phyloP scores from a whole-genome alignment of 2,888 invertebrate genomes.

The Galerucella pusilla region DNA sequence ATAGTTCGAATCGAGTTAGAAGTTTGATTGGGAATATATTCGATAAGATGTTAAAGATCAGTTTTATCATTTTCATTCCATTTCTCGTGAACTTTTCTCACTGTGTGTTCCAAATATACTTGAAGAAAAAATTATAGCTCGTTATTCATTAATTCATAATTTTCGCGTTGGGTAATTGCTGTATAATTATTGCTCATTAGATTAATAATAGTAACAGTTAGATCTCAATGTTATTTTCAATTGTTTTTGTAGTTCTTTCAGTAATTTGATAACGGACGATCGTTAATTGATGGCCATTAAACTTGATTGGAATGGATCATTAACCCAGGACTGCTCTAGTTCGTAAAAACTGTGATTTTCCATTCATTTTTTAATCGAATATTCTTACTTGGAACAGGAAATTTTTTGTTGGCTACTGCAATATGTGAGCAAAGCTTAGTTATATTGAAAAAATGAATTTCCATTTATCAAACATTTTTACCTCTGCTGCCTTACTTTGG shows the following conservation, averaged over 20 bases:
- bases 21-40: background rate
- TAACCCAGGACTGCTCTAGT: background rate
- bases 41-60: background rate
- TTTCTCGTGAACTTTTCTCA: background rate
- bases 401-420: background rate
- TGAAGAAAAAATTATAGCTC: too few species aligned
- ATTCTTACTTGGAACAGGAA: background rate
- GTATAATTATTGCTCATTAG: background rate
- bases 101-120: background rate
- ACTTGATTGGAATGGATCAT: background rate
- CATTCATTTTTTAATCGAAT: background rate
- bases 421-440: too few species aligned
- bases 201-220: conserved; percentile 2
- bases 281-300: conserved; percentile 2
- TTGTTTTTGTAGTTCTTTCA: background rate
- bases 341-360: background rate
- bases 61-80: background rate
- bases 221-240: background rate
- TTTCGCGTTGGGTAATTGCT: background rate
- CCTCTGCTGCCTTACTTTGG: too few species aligned
- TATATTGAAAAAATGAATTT: too few species aligned
- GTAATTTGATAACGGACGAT: background rate
- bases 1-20: background rate
- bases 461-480: too few species aligned
- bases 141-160: background rate